A percentile compares a stretch with the other conserved stretches of the same genome.
These are phyloP conservation scores for Sparus aurata DNA, from an alignment of 2,797 vertebrate species.

Conservation along the genomic window DNA sequence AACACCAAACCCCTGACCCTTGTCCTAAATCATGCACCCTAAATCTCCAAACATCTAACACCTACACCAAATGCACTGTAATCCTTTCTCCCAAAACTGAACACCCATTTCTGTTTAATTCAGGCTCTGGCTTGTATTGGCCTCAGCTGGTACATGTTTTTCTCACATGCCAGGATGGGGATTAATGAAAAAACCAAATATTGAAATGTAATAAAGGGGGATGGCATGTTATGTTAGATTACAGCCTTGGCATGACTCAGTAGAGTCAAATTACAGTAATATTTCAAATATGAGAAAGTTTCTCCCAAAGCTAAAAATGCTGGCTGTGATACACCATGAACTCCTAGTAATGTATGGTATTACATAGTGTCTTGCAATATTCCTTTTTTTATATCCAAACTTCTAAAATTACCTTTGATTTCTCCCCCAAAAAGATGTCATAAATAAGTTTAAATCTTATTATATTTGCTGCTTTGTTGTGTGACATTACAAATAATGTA, in stretches of 20 bases:
- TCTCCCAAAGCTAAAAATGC: too few relatives aligned
- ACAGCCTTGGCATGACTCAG: background rate
- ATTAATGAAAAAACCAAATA: conserved; percentile 20
- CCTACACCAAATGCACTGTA: conserved; percentile 58
- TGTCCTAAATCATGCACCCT: conserved; percentile 65
- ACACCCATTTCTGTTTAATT: conserved; percentile 40
- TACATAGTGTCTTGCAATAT: background rate
- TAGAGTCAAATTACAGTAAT: background rate
- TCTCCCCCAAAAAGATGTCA: background rate
- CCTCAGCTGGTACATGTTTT: conserved; percentile 15
- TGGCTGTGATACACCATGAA: background rate
- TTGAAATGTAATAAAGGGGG: conserved; percentile 1
- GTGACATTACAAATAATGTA: background rate
- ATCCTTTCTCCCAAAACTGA: conserved; percentile 43
- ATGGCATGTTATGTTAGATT: conserved; percentile 8
- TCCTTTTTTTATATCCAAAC: background rate
- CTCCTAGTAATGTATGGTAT: background rate
- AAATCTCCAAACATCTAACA: conserved; percentile 63
- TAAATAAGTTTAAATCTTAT: background rate
- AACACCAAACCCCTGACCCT: conserved; percentile 59
- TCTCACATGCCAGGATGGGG: background rate
- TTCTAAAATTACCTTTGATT: background rate
- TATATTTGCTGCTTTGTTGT: background rate
- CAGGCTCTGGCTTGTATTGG: conserved; percentile 9
- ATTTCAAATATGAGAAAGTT: background rate